Percentiles rank a stretch among this genome's conserved stretches.
Conservation (phyloP, 2,797 vertebrate genomes). For the Cossypha niveicapilla region DNA sequence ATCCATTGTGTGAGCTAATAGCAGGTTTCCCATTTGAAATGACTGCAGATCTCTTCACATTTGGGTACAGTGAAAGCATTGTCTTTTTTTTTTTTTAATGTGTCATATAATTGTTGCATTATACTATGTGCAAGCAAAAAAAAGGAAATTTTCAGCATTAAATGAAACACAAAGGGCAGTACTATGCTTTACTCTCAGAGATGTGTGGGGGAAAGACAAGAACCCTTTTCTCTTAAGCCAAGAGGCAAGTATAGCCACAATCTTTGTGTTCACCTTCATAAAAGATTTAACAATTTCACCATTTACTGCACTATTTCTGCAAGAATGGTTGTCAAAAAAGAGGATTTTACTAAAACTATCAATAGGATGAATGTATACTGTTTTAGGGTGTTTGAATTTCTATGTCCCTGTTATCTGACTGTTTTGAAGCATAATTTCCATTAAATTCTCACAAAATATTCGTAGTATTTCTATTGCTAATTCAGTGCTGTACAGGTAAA, state of each 20-base stretch:
- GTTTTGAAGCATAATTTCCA: neutral
- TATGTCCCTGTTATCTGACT: neutral
- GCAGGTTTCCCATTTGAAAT: constrained; percentile 45
- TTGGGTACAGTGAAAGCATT: constrained; percentile 15
- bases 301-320: neutral
- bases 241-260: neutral
- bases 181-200: neutral
- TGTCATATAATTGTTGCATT: constrained; percentile 11
- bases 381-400: neutral
- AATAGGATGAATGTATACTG: neutral
- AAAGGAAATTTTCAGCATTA: constrained; percentile 7
- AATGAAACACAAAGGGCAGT: neutral
- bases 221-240: neutral
- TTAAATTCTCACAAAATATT: neutral
- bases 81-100: neutral
- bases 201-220: neutral
- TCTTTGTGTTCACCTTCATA: neutral
- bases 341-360: neutral
- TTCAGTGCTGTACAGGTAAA: neutral
- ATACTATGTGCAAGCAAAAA: neutral
- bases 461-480: neutral
- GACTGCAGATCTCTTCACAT: constrained; percentile 23
- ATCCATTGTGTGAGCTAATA: constrained; percentile 52
- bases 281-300: neutral
- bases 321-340: neutral